Evolutionary conservation across 2,113 vertebrate species (phyloP), one percentile per base, ranked within the genome.

Genomic region (Brachyistius frenatus): DNA sequence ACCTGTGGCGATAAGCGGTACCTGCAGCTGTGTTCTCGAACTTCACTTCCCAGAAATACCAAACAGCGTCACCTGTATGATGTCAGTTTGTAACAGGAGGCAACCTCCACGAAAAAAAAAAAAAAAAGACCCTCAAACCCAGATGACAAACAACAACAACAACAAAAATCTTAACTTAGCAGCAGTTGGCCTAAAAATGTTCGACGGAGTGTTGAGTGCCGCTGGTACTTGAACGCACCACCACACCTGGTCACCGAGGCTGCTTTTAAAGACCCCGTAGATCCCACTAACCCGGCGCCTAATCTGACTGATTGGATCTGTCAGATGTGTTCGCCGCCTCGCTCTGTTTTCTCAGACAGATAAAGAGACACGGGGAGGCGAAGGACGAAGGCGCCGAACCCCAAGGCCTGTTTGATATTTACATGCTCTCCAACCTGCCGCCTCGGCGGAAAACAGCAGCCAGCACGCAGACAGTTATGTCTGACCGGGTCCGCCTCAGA

Each of bases 341-440:
- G 32, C 76, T 73, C 39, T 70, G 58, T 80, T 77, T 83, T 73
- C 77, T 39, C 76, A 69, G 64, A 70, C 76, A 47, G 64, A 77
- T 52, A 62, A 23, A 47, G 68, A 73, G 75, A 68, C 73, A 32
- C 0, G 10, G 50, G 49, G 66, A 67, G 60, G 60, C 32, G 61
- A 16, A 66, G 70, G 63, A 72, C 47, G 2, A 52, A 73, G 37
- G 61, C 57, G 13, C 36, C 37, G 30, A 52, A 46, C n/a, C 84
- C 63, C 76, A 37, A 80, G 85, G 85, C 58, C 41, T 50, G 80
- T 77, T 61, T 41, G 58, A 49, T 78, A 30, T 81, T 78, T 70
- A 57, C 71, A 32, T 8, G 61, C 54, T 52, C 70, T 81, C 49
- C 0, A 54, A 82, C 54, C 31, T 52, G 50, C 76, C 7, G 37